Evolutionary conservation across 2,797 vertebrate species (phyloP), one percentile per base, ranked within the genome.

Genomic region (Myotis planiceps): DNA sequence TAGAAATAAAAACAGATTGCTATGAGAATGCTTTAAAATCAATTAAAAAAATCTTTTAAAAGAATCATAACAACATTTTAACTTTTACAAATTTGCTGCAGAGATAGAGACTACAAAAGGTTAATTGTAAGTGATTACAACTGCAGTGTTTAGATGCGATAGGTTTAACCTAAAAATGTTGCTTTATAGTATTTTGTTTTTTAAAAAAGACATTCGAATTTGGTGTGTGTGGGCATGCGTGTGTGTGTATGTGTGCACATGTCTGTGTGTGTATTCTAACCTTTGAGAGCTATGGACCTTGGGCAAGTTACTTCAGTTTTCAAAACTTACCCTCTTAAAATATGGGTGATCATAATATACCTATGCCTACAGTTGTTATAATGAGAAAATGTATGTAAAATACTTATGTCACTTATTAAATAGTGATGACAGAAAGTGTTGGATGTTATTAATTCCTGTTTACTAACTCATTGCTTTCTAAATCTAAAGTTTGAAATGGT

Each of bases 401-500:
- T 87, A n/a, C 42, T 86, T 87, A 66, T 3, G 53, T 7, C 9
- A 42, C 1, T 37, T 65, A 37, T 69, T 80, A 79, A 92, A 74
- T 74, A 72, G 9, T 32, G n/a, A 83, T 66, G 25, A 68, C 13
- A 47, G 34, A 12, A 66, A 81, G 13, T 78, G 8, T 92, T 58
- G 6, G 2, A 5, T 34, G 25, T 86, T 79, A 80, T 92, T 63
- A 18, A 80, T 93, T 2, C 16, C 49, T 68, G 21, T 53, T 78
- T 90, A 37, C 39, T 53, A 27, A 71, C 1, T 53, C 13, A 12
- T 90, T 74, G 18, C 65, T 89, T 87, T 65, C 29, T 42, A 80
- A 86, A 65, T n/a, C 15, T 86, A 72, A 92, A 74, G 15, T 82
- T 86, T 86, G 13, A 90, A 85, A 86, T 86, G 18, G 88, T 12